Evolutionary conservation across 1,140 invertebrate genomes (phyloP).

Genomic region (Rhopalosiphum padi): DNA sequence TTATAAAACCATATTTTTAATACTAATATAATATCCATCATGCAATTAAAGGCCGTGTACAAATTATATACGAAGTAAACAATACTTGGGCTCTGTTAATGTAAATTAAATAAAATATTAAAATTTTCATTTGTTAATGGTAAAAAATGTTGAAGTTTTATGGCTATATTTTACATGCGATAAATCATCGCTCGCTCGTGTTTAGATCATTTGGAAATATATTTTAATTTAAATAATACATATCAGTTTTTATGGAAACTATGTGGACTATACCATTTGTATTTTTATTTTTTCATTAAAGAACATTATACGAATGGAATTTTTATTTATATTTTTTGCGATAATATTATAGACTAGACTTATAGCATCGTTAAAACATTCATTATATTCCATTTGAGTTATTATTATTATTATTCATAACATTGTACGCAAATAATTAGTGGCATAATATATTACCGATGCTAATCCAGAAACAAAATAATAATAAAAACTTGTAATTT

Average conservation of each 20-base stretch:
- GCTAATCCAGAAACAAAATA: neutral
- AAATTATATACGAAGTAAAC: neutral
- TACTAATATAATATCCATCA: neutral
- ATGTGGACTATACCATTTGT: neutral
- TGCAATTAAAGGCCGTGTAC: neutral
- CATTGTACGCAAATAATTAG: slow-evolving; percentile 7
- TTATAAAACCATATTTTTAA: neutral
- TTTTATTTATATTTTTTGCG: neutral
- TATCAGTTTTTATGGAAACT: slow-evolving; percentile 3
- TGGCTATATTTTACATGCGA: neutral
- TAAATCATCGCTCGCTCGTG: neutral
- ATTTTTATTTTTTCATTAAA: neutral
- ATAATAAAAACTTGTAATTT: neutral
- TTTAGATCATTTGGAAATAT: neutral
- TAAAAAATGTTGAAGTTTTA: neutral
- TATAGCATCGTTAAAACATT: slow-evolving; percentile 7
- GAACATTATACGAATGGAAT: neutral
- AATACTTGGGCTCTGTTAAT: neutral
- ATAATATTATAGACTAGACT: slow-evolving; percentile 3
- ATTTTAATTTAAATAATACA: slow-evolving; percentile 10
- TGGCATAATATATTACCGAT: neutral
- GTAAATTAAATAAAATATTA: slow-evolving; percentile 16
- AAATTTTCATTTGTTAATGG: slow-evolving; percentile 30
- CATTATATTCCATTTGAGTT: slow-evolving; percentile 30
- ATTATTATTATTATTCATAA: neutral